These are phyloP conservation scores for Hyles euphorbiae DNA, from an alignment of 1,140 invertebrate species.

Conservation along the genomic window DNA sequence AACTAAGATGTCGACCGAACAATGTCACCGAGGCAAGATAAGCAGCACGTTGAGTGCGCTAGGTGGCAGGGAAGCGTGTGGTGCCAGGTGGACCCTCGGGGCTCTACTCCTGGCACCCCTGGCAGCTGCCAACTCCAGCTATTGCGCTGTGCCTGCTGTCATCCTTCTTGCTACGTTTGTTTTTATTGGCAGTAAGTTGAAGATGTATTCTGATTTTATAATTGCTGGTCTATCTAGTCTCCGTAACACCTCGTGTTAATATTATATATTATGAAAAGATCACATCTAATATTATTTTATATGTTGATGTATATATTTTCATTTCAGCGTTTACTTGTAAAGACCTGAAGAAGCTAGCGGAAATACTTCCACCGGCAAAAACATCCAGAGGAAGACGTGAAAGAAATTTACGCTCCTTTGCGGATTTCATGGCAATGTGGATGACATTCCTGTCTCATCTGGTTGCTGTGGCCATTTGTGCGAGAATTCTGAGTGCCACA, in stretches of 20 bases:
- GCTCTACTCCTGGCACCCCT: slow-evolving; percentile 56
- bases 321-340: slow-evolving; percentile 56
- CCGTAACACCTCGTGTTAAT: no score
- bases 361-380: slow-evolving; percentile 56
- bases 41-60: slow-evolving; percentile 38
- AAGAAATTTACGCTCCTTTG: slow-evolving; percentile 57
- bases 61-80: slow-evolving; percentile 55
- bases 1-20: slow-evolving; percentile 34
- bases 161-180: slow-evolving; percentile 43
- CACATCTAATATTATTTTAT: no score
- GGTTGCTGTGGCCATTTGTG: slow-evolving; percentile 79
- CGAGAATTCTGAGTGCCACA: slow-evolving; percentile 79
- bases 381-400: slow-evolving; percentile 59
- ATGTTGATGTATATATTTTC: no score
- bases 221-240: no score
- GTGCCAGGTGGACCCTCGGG: slow-evolving; percentile 60
- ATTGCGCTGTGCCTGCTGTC: slow-evolving; percentile 57
- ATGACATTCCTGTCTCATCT: slow-evolving; percentile 77
- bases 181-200: slow-evolving; percentile 49
- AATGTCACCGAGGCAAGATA: slow-evolving; percentile 31
- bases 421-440: slow-evolving; percentile 78
- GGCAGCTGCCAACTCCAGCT: slow-evolving; percentile 60
- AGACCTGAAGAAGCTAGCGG: slow-evolving; percentile 54
- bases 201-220: not conserved
- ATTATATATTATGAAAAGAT: no score